Evolutionary conservation across 1,140 invertebrate species (phyloP).

Genomic region (Ceratina australensis): DNA sequence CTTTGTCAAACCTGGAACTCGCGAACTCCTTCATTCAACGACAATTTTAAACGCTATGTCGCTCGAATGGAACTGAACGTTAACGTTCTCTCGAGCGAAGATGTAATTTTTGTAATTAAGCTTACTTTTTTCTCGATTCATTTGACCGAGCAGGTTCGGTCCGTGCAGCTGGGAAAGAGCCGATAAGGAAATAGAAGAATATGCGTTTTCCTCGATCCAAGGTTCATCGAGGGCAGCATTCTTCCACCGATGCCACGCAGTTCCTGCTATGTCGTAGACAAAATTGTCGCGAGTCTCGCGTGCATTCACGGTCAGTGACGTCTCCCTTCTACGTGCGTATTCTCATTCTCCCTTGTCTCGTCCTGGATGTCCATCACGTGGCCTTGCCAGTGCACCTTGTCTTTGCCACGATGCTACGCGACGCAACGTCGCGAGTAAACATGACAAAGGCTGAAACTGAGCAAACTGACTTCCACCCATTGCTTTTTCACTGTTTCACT

Average conservation of each 20-base stretch:
- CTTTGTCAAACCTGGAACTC: not conserved
- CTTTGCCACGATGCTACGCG: conserved; percentile 10
- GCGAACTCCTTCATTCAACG: not conserved
- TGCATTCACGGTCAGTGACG: conserved; percentile 63
- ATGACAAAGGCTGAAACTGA: not conserved
- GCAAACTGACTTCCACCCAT: too few relatives aligned
- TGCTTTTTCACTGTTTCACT: too few relatives aligned
- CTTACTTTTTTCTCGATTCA: too few relatives aligned
- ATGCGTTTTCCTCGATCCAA: conserved; percentile 31
- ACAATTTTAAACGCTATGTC: not conserved
- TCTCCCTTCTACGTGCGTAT: conserved; percentile 41
- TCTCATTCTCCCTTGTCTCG: conserved; percentile 31
- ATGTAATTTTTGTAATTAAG: too few relatives aligned
- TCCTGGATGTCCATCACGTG: conserved; percentile 39
- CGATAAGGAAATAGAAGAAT: conserved; percentile 2
- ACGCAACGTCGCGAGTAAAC: too few relatives aligned
- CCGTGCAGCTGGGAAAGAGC: not conserved
- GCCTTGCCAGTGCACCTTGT: conserved; percentile 51
- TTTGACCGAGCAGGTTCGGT: too few relatives aligned
- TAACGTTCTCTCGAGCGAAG: too few relatives aligned
- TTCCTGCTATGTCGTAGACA: conserved; percentile 28
- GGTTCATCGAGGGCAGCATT: conserved; percentile 40
- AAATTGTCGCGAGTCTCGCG: conserved; percentile 61
- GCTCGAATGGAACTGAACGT: too few relatives aligned
- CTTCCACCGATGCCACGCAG: conserved; percentile 44